These are phyloP conservation scores for Drosophila basisetae DNA, from an alignment of 2,888 invertebrate genomes.

Conservation along the genomic window DNA sequence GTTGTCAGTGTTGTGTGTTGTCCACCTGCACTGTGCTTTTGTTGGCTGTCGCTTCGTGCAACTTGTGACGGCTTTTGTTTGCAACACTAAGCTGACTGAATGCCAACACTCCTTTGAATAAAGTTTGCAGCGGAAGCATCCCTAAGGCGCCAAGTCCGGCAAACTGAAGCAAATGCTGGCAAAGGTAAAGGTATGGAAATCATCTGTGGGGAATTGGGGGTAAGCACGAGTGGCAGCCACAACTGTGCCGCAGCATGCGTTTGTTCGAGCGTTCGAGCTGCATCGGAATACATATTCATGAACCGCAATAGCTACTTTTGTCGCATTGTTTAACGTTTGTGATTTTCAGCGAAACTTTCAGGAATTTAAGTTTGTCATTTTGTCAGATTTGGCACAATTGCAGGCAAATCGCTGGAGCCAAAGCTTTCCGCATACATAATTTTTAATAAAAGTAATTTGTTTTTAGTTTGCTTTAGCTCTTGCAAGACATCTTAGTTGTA, in stretches of 20 bases:
- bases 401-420: not conserved
- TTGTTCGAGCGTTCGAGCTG: not conserved
- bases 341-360: slow-evolving; percentile 33
- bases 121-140: slow-evolving; percentile 46
- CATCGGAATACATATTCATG: slow-evolving; percentile 7
- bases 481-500: not conserved
- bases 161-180: slow-evolving; percentile 23
- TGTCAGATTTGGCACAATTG: not conserved
- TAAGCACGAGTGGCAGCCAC: not conserved
- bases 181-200: slow-evolving; percentile 1
- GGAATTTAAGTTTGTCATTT: slow-evolving; percentile 18
- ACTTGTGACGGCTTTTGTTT: slow-evolving; percentile 55
- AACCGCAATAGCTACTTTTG: slow-evolving; percentile 31
- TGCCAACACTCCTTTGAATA: slow-evolving; percentile 30
- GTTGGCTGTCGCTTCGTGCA: slow-evolving; percentile 41
- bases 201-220: not conserved
- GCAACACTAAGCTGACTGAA: slow-evolving; percentile 54
- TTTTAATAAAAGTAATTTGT: not conserved
- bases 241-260: slow-evolving; percentile 7
- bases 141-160: slow-evolving; percentile 54
- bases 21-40: slow-evolving; percentile 13
- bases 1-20: not conserved
- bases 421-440: not conserved
- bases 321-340: slow-evolving; percentile 48
- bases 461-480: not conserved